phyloP scores from a whole-genome alignment of 1,140 invertebrate species.

The Akabosia matsudoensis region DNA sequence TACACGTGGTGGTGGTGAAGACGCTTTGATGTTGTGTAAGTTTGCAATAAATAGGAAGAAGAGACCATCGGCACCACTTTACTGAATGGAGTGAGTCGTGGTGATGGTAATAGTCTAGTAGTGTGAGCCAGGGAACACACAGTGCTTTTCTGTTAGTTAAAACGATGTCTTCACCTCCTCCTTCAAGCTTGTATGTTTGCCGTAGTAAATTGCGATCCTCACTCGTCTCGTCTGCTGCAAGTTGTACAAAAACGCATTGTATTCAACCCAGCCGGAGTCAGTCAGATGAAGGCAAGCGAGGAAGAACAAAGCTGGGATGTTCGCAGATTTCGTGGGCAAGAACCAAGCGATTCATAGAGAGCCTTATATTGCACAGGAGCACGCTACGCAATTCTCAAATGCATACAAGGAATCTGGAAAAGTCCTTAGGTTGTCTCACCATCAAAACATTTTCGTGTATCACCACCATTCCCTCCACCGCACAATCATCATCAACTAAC shows the following conservation, averaged over 20 bases:
- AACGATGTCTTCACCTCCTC: background rate
- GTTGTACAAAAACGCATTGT: background rate
- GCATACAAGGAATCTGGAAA: too few relatives aligned
- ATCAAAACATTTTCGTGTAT: conserved; percentile 15
- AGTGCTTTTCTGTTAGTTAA: background rate
- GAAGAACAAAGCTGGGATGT: background rate
- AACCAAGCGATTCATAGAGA: background rate
- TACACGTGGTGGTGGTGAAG: background rate
- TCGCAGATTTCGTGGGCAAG: background rate
- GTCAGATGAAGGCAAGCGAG: background rate
- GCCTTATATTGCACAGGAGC: background rate
- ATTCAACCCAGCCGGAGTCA: background rate
- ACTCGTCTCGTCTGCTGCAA: background rate
- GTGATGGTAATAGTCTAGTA: too few relatives aligned
- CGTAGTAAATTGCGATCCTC: background rate
- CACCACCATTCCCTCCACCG: background rate
- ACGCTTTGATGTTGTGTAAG: background rate
- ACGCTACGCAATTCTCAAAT: too few relatives aligned
- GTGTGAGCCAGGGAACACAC: too few relatives aligned
- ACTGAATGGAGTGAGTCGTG: background rate
- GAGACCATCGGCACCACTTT: background rate
- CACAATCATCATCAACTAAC: conserved; percentile 5
- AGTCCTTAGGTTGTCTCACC: background rate
- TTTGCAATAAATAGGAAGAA: background rate
- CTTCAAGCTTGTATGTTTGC: too few relatives aligned